Evolutionary conservation across 2,797 vertebrate genomes (phyloP).

Genomic region (Ara ararauna): DNA sequence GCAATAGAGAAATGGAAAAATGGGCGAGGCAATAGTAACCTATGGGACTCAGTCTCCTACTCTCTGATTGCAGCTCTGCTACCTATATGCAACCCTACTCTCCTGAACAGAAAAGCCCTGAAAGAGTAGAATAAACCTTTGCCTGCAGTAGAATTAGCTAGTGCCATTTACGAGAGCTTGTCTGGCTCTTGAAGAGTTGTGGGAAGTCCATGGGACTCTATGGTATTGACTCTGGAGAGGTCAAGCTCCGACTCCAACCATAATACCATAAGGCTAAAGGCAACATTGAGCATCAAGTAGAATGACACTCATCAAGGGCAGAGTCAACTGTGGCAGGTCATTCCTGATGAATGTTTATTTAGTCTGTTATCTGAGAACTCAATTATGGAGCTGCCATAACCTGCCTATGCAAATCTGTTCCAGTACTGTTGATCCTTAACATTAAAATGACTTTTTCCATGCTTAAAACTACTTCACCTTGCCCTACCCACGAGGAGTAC

Average conservation of each 20-base stretch:
- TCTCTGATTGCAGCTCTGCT: not conserved
- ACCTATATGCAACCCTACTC: not conserved
- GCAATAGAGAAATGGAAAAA: not conserved
- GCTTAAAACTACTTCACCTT: not conserved
- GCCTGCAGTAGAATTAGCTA: not conserved
- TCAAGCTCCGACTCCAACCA: not conserved
- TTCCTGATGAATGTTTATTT: not conserved
- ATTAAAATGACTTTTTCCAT: not conserved
- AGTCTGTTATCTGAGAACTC: not conserved
- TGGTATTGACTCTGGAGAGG: not conserved
- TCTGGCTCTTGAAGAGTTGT: not conserved
- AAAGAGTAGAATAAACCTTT: not conserved
- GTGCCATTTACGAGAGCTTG: not conserved
- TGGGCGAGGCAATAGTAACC: not conserved
- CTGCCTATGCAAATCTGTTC: not conserved
- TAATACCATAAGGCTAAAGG: not conserved
- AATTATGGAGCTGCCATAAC: not conserved
- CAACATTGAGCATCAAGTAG: not conserved
- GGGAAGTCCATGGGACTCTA: not conserved
- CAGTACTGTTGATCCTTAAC: not conserved
- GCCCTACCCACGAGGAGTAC: not conserved
- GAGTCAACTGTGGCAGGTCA: not conserved
- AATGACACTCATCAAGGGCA: not conserved
- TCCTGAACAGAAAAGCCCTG: not conserved
- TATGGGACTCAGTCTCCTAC: not conserved